These are phyloP conservation scores for Agriopis marginaria DNA, from an alignment of 2,888 invertebrate genomes.

Conservation along the genomic window DNA sequence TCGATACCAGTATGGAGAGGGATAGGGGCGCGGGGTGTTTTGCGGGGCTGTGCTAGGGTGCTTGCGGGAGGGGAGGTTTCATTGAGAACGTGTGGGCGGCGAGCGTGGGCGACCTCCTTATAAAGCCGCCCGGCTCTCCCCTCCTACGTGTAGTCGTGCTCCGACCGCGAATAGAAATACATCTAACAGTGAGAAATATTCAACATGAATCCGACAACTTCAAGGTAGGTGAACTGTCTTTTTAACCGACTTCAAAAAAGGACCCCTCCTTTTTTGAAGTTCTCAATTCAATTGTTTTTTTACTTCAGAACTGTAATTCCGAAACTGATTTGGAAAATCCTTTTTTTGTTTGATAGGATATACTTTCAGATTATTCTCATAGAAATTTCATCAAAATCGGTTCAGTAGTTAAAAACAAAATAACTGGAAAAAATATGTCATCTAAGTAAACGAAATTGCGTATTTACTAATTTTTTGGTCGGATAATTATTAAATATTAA, in stretches of 20 bases:
- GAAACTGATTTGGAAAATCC: too few relatives aligned
- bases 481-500: too few relatives aligned
- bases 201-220: conserved; percentile 69
- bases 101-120: conserved; percentile 82
- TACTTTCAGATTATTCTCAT: too few relatives aligned
- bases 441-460: too few relatives aligned
- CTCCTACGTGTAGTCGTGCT: conserved; percentile 75
- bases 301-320: too few relatives aligned
- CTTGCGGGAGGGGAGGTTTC: conserved; percentile 76
- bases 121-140: conserved; percentile 72
- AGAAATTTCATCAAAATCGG: too few relatives aligned
- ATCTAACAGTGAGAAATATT: conserved; percentile 68
- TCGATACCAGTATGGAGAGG: conserved; percentile 76
- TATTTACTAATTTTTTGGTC: too few relatives aligned
- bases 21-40: conserved; percentile 57
- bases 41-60: conserved; percentile 52
- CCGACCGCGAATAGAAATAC: conserved; percentile 61
- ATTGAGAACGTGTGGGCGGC: conserved; percentile 90
- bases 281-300: too few relatives aligned
- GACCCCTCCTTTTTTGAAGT: too few relatives aligned
- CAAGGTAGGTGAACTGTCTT: conserved; percentile 65
- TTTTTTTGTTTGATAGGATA: too few relatives aligned
- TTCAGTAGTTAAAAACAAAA: too few relatives aligned
- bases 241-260: neutral
- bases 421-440: too few relatives aligned